Evolutionary conservation across 2,113 vertebrate species (phyloP), one percentile per base, ranked within the genome.

Genomic region (Ceyx cyanopectus): DNA sequence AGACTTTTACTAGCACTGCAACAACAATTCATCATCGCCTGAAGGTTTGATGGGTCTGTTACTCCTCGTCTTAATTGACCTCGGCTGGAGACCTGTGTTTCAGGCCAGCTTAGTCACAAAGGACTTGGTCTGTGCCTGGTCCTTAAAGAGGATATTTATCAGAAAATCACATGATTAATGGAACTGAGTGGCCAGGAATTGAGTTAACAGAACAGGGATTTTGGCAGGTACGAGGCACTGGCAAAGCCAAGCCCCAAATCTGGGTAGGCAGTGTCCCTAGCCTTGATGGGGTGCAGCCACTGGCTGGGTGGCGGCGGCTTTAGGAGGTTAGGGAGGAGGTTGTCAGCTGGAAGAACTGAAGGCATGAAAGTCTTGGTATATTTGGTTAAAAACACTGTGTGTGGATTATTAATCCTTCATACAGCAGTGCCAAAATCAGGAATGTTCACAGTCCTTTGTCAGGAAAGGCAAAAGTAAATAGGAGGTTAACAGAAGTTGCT

Each of bases 21-120:
- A 86, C 92, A 96, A 67, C 90, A 93, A 96, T 96, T 94, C 92
- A 95, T 96, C 93, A 96, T 27, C 81, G 92, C 90, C 92, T 95
- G 90, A 92, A 96, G 93, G 76, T 7, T 68, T 90, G 94, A 93
- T 94, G 92, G 90, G 79, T 72, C 90, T 93, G 90, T 63, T 94
- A 16, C 94, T 91, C 56, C 89, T 92, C 2, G 10, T 92, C 94
- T 96, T 96, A 95, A 94, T 93, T 87, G 87, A 96, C 94, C 94
- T 95, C 87, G 79, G 87, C 92, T 96, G 84, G 91, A 96, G 95
- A 89, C 84, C 89, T 23, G 85, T 0, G 2, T n/a, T 80, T 92
- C 10, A 70, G 89, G 7, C 91, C 91, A 89, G 94, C 87, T 74
- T 87, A 53, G 81, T 72, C 95, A 67, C 86, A 23, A 30, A 93